Base-by-base conservation (phyloP, 2,888 invertebrate species). In the Cephus sareptanus region DNA sequence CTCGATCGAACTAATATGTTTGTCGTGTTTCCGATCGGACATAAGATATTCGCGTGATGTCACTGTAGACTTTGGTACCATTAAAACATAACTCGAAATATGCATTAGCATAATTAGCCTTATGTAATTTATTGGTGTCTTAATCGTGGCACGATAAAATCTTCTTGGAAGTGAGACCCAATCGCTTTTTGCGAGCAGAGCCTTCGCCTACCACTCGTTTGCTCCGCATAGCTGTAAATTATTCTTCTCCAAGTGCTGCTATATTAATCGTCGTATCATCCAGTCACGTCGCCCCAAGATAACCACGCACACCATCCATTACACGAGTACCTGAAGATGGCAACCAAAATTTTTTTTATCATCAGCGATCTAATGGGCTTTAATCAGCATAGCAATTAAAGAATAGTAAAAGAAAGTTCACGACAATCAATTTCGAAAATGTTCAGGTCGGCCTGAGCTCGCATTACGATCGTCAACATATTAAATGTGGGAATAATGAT, bases 401-500 rank as follows among this genome's bases (percentile, higher is more conserved):
- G 15, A 40, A 40, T 40, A 40, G 40, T 6, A 40, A 40, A 40
- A 40, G 6, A 40, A 6, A 40, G 15, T 40, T 4, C 15, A 40
- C 13, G 4, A 40, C 15, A 40, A 40, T 40, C 4, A 15, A 40
- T 40, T 40, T 40, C 4, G 15, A 15, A 40, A 40, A 15, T 4
- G 4, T 40, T 1, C 15, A 40, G 6, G 4, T 40, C 4, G 15
- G 15, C 15, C 4, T 40, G 15, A 40, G 6, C 40, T 15, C 78
- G 74, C 75, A 74, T 79, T 76, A 79, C 79, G 77, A 76, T 79
- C 76, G 75, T 77, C 76, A 79, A 76, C 76, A 77, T 80, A 81
- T 81, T 80, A 80, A 70, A 76, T 73, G 73, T 69, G 73, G 80
- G 81, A 84, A 86, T 85, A 83, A 83, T 81, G 77, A 83, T 80